Percentiles rank a stretch among this genome's conserved stretches.
Conservation (phyloP, 2,113 vertebrate genomes). For the Nesogale talazaci region DNA sequence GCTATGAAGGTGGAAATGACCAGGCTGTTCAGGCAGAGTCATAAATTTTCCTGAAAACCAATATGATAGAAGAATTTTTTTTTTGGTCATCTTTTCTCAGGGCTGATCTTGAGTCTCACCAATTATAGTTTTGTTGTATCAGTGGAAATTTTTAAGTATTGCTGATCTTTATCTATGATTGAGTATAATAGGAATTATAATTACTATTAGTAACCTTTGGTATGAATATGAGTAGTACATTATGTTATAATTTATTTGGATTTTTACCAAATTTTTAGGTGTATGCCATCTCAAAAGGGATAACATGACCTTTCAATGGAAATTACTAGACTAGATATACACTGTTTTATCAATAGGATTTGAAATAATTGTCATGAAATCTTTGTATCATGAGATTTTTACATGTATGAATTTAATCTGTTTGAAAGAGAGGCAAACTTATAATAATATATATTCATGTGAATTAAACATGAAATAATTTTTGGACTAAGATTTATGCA, state of each 20-base stretch:
- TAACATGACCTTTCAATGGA: not conserved
- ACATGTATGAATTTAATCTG: slow-evolving; percentile 36
- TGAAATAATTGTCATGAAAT: not conserved
- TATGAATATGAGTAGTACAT: slow-evolving; percentile 12
- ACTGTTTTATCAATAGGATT: slow-evolving; percentile 18
- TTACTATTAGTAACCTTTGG: not conserved
- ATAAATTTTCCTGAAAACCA: slow-evolving; percentile 33
- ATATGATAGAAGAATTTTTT: not conserved
- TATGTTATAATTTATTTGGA: not conserved
- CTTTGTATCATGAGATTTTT: not conserved
- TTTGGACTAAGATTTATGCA: not conserved
- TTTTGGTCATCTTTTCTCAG: too few species aligned
- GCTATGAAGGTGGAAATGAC: slow-evolving; percentile 1
- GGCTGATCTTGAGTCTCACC: not conserved
- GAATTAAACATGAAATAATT: not conserved
- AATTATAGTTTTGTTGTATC: slow-evolving; percentile 47
- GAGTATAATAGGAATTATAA: slow-evolving; percentile 16
- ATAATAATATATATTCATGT: not conserved
- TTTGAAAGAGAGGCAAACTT: not conserved
- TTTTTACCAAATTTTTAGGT: slow-evolving; percentile 41
- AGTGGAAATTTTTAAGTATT: slow-evolving; percentile 19
- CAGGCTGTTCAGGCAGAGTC: not conserved
- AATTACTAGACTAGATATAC: not conserved
- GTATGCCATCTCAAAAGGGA: not conserved
- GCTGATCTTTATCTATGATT: slow-evolving; percentile 12